phyloP scores from a whole-genome alignment of 2,888 invertebrate species.

The Muscina levida region DNA sequence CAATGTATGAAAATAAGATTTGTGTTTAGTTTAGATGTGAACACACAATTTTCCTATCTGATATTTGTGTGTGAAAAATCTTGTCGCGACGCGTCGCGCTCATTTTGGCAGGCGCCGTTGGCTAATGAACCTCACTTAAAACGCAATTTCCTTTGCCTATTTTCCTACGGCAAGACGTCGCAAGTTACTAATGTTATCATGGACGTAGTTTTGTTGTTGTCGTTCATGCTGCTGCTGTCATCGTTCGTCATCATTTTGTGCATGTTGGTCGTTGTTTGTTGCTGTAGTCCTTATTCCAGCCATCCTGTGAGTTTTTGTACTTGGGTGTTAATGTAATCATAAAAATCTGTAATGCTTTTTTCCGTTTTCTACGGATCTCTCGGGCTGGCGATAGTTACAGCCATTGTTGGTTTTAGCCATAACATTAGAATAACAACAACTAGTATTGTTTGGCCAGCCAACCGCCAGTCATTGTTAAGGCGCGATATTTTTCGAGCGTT shows the following conservation, averaged over 20 bases:
- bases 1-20: no score
- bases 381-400: neutral
- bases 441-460: slow-evolving; percentile 13
- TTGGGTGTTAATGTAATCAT: slow-evolving; percentile 66
- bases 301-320: slow-evolving; percentile 62
- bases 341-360: slow-evolving; percentile 55
- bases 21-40: no score
- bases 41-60: slow-evolving; percentile 40
- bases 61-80: slow-evolving; percentile 77
- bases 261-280: slow-evolving; percentile 21
- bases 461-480: slow-evolving; percentile 40
- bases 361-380: slow-evolving; percentile 3
- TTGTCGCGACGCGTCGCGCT: slow-evolving; percentile 74
- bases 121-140: slow-evolving; percentile 75
- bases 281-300: slow-evolving; percentile 50
- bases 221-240: slow-evolving; percentile 62
- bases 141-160: slow-evolving; percentile 34
- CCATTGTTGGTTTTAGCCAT: no score
- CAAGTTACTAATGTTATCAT: slow-evolving; percentile 29
- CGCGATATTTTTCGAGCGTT: slow-evolving; percentile 62
- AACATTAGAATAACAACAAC: slow-evolving; percentile 29
- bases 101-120: slow-evolving; percentile 74
- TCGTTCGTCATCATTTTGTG: slow-evolving; percentile 14
- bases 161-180: slow-evolving; percentile 7
- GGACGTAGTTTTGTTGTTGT: slow-evolving; percentile 68